A percentile compares a stretch with the other conserved stretches of the same genome.
These are phyloP conservation scores for Netta rufina DNA, from an alignment of 2,797 vertebrate species.

Conservation along the genomic window DNA sequence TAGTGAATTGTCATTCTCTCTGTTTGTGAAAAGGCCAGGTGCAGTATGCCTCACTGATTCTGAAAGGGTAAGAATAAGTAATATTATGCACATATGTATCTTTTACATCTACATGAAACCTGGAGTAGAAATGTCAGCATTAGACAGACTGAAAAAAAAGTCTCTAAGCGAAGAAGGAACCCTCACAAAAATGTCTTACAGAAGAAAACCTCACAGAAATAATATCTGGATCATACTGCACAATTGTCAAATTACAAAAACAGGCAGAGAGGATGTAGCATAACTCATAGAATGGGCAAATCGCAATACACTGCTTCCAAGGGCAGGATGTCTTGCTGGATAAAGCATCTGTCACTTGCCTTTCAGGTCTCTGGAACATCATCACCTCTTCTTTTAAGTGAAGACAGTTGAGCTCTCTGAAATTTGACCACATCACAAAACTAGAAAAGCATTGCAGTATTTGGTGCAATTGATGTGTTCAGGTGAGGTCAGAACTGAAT, in stretches of 20 bases:
- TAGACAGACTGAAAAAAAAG: background rate
- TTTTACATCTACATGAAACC: background rate
- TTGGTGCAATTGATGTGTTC: slow-evolving; percentile 50
- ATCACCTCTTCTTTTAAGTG: slow-evolving; percentile 20
- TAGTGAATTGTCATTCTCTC: background rate
- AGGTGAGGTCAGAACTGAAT: slow-evolving; percentile 46
- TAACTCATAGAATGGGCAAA: background rate
- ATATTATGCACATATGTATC: background rate
- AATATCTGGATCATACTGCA: background rate
- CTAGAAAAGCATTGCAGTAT: slow-evolving; percentile 17
- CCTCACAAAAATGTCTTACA: background rate
- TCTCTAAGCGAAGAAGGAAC: background rate
- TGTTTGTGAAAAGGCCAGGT: background rate
- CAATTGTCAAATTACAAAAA: slow-evolving; percentile 17
- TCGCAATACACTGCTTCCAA: background rate
- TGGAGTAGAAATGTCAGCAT: slow-evolving; percentile 11
- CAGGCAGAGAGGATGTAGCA: background rate
- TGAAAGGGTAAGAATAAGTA: slow-evolving; percentile 31
- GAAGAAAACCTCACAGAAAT: background rate
- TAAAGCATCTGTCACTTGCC: slow-evolving; percentile 5
- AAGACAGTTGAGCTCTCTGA: slow-evolving; percentile 33
- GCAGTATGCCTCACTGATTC: background rate
- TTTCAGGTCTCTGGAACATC: slow-evolving; percentile 11
- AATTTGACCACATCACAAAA: slow-evolving; percentile 58
- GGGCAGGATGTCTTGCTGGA: background rate